Conservation (phyloP, 2,888 invertebrate species). For the Synergus umbraculus region DNA sequence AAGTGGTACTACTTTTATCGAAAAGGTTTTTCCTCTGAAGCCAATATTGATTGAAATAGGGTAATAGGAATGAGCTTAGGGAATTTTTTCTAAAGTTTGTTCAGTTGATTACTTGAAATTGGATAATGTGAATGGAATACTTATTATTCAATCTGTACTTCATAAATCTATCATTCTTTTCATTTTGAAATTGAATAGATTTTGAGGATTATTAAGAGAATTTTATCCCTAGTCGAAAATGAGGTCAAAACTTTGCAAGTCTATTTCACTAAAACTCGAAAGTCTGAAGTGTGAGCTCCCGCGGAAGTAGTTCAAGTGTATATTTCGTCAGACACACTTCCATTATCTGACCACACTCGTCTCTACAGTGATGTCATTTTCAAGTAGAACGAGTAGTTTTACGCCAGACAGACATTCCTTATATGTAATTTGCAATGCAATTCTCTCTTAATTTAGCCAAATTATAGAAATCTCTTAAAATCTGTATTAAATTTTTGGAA, state of each 20-base stretch:
- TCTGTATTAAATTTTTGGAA: no score
- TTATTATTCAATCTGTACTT: not conserved
- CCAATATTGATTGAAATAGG: no score
- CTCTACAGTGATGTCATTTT: not conserved
- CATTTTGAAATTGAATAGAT: not conserved
- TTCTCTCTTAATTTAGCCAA: no score
- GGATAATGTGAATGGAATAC: no score
- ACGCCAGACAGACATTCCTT: no score
- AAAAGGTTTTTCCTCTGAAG: no score
- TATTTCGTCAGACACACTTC: constrained; percentile 31
- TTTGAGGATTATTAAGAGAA: not conserved
- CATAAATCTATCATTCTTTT: not conserved
- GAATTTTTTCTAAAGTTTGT: no score
- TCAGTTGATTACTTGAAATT: no score
- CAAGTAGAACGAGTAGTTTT: constrained; percentile 13
- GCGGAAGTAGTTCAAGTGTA: constrained; percentile 28
- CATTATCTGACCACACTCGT: constrained; percentile 29
- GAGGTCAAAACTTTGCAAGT: constrained; percentile 22
- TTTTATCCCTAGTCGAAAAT: not conserved
- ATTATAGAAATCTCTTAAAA: no score
- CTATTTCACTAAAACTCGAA: not conserved
- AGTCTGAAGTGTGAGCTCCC: not conserved
- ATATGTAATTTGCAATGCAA: no score
- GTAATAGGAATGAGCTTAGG: no score
- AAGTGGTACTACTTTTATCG: no score